These are phyloP conservation scores for Anthopleura sola DNA, from an alignment of 64 coral and sea anemone species.

Conservation along the genomic window DNA sequence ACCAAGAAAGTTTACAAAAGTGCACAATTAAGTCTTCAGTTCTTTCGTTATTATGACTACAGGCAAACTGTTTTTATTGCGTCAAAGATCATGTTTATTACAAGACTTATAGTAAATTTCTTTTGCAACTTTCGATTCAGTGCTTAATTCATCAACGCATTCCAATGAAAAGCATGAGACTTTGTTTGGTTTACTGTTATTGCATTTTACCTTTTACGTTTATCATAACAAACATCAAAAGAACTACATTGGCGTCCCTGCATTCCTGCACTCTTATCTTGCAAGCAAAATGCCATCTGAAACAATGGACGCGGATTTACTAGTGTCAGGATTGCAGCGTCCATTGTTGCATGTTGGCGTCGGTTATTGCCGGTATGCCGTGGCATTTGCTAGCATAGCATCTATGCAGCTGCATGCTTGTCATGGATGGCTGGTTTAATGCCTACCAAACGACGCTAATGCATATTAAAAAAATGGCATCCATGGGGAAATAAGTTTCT, in stretches of 20 bases:
- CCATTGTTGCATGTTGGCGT: conserved; percentile 10
- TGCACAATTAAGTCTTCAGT: too few relatives aligned
- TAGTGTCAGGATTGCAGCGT: conserved; percentile 14
- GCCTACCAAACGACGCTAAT: conserved; percentile 3
- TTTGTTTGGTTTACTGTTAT: not conserved
- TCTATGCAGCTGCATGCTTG: conserved; percentile 6
- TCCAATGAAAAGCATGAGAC: not conserved
- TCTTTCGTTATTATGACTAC: not conserved
- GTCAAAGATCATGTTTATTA: not conserved
- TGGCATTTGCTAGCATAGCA: not conserved
- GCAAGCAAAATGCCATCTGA: conserved; percentile 1
- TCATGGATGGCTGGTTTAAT: not conserved
- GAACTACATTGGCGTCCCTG: not conserved
- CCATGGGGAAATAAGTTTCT: not conserved
- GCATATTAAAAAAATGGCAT: conserved; percentile 7
- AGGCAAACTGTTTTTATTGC: not conserved
- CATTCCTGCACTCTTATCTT: conserved; percentile 2
- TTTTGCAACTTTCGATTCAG: too few relatives aligned
- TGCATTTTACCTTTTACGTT: not conserved
- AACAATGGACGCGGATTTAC: conserved; percentile 2
- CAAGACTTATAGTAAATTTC: not conserved
- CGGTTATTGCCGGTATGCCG: conserved; percentile 1
- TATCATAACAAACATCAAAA: not conserved
- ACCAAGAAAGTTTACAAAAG: too few relatives aligned
- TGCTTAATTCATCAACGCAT: not conserved